Base-by-base conservation (phyloP, 2,797 vertebrate genomes). In the Margarornis squamiger region DNA sequence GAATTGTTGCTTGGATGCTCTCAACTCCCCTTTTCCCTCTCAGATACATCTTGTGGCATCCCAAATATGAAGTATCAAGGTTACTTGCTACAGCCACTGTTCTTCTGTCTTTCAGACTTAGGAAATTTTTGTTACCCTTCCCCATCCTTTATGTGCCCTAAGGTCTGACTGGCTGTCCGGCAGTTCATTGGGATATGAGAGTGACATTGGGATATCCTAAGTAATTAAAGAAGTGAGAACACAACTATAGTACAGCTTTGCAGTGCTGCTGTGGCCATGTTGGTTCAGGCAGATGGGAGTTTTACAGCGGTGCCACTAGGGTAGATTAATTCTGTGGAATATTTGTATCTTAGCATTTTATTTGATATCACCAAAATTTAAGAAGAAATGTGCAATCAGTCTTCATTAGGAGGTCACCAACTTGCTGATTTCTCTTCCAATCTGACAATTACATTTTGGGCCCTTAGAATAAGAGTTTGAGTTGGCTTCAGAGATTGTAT, bases 71-170 rank as follows among this genome's bases (percentile, higher is more conserved):
- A n/a, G 36, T 71, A 36, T 34, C 19, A 26, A 27, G 15, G 10
- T n/a, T 36, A 45, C 29, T 80, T 61, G 38, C 38, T 80, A 23
- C 12, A 66, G 23, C 29, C 15, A 17, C 7, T 52, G 10, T 87
- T 77, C 30, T 80, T 82, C 43, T 63, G 14, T 71, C 36, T 84
- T 70, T 66, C 29, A 66, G 23, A 19, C 23, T 32, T 29, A 52
- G 45, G 11, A 30, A 34, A 62, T 5, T 63, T 75, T 55, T 55
- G 21, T 57, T 57, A 34, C 10, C 29, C 15, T 68, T 57, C 45
- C 43, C 58, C 1, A 3, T 55, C 45, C 14, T 72, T 59, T 1
- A 0, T 14, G 24, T 48, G n/a, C 9, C 27, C 4, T 20, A 17
- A 52, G n/a, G 13, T 68, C 55, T 55, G 36, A 38, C 52, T 74